These are phyloP conservation scores for Triplophysa siluroides DNA, from an alignment of 2,113 vertebrate species.

Conservation along the genomic window DNA sequence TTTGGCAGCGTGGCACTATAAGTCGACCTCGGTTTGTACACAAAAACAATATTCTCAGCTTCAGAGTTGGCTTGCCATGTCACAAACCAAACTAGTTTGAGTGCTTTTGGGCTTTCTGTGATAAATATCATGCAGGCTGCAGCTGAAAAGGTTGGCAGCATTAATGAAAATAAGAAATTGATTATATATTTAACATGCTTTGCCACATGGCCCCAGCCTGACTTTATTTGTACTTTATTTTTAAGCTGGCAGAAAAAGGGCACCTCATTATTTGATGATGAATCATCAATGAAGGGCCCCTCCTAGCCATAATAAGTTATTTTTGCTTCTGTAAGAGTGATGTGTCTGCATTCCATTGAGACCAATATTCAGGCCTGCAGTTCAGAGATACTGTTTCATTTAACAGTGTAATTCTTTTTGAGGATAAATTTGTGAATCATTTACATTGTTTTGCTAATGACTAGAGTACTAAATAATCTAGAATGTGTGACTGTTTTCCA, in stretches of 20 bases:
- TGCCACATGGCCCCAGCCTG: slow-evolving; percentile 17
- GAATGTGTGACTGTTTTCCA: not conserved
- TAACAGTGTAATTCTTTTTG: not conserved
- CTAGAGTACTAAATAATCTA: slow-evolving; percentile 4
- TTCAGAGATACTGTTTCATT: slow-evolving; percentile 26
- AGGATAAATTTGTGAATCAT: slow-evolving; percentile 9
- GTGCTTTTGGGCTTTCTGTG: slow-evolving; percentile 34
- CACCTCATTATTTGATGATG: slow-evolving; percentile 51
- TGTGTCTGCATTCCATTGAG: slow-evolving; percentile 27
- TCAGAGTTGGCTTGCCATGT: not conserved
- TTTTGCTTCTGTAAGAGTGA: slow-evolving; percentile 28
- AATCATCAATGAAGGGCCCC: slow-evolving; percentile 46
- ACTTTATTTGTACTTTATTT: slow-evolving; percentile 22
- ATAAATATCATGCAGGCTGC: slow-evolving; percentile 47
- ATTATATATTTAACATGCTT: slow-evolving; percentile 47
- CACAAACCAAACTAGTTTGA: slow-evolving; percentile 23
- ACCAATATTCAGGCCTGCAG: slow-evolving; percentile 14
- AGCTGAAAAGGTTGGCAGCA: slow-evolving; percentile 53
- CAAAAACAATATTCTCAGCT: slow-evolving; percentile 6
- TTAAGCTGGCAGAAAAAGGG: slow-evolving; percentile 51
- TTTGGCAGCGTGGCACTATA: slow-evolving; percentile 12
- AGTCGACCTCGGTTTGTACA: slow-evolving; percentile 9
- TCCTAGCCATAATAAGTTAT: slow-evolving; percentile 4
- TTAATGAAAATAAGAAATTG: slow-evolving; percentile 50
- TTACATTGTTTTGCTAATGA: slow-evolving; percentile 25